Evolutionary conservation across 1,140 invertebrate genomes (phyloP), one percentile per base, ranked within the genome.

Genomic region (Cotesia vestalis): DNA sequence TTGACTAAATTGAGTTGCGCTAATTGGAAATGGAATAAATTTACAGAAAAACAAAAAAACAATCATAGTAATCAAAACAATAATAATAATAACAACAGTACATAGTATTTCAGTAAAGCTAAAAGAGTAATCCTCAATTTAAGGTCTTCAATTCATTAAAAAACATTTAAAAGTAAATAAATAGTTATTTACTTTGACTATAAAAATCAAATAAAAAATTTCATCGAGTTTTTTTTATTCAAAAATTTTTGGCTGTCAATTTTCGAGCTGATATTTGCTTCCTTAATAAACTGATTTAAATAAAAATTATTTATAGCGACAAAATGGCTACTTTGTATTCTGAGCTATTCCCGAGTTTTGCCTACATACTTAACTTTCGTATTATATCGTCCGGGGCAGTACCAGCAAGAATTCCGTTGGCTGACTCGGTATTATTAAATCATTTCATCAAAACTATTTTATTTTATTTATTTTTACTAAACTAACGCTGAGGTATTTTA

Each of bases 191-290:
- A 61, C 51, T 40, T 60, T 40, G 20, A 53, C 69, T 63, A 70
- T 70, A 63, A 60, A 70, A 70, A 63, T 27, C 60, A 52, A 72
- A 62, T 69, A 71, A 71, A 55, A 36, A 64, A 66, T 69, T 55
- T 64, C 60, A 64, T 35, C 27, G 4, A 71, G 27, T 52, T 59
- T 71, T 40, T 71, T 66, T 71, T 63, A 53, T 52, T 55, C 1
- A 20, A 40, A 40, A 40, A 8, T 40, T 40, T 40, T 46, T 46
- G 3, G 27, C 27, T 27, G 27, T 27, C 27, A 27, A 27, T 27
- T 27, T 27, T 27, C 1, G 27, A 20, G 20, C 20, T 51, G 55
- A 0, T 20, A 35, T 53, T 66, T 46, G 27, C 1, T 46, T 46
- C 3, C 3, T 27, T 27, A 27, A 27, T 27, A 27, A 27, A 27